Conservation (phyloP, 2,888 invertebrate species). For the Ctenicera cuprea region DNA sequence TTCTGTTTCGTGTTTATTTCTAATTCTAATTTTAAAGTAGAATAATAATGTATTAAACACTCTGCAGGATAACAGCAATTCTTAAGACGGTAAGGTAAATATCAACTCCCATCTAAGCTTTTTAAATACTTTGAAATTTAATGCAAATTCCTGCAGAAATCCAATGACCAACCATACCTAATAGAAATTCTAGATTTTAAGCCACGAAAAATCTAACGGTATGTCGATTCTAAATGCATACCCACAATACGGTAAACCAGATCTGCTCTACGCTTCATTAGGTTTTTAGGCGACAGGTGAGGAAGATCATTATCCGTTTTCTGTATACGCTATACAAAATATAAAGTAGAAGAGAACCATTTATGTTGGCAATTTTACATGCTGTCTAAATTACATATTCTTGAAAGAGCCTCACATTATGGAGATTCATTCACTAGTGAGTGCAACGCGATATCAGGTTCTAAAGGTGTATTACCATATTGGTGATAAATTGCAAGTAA, state of each 20-base stretch:
- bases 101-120: too few relatives aligned
- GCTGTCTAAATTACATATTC: not conserved
- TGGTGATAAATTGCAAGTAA: too few relatives aligned
- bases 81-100: too few relatives aligned
- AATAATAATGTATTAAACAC: too few relatives aligned
- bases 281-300: slow-evolving; percentile 34
- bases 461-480: too few relatives aligned
- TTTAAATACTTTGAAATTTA: too few relatives aligned
- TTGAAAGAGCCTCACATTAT: not conserved
- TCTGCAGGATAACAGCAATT: too few relatives aligned
- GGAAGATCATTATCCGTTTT: slow-evolving; percentile 35
- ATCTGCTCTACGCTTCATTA: slow-evolving; percentile 35
- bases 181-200: slow-evolving; percentile 6
- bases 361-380: not conserved
- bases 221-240: slow-evolving; percentile 33
- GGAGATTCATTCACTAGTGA: not conserved
- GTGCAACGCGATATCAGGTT: not conserved
- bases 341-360: slow-evolving; percentile 27
- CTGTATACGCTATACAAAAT: slow-evolving; percentile 17
- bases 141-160: too few relatives aligned
- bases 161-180: not conserved
- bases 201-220: slow-evolving; percentile 29
- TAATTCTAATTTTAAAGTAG: too few relatives aligned
- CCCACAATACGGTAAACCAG: slow-evolving; percentile 31
- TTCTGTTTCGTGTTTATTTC: too few relatives aligned